Evolutionary conservation across 2,797 vertebrate genomes (phyloP), one percentile per base, ranked within the genome.

Genomic region (Crenuchus spilurus): DNA sequence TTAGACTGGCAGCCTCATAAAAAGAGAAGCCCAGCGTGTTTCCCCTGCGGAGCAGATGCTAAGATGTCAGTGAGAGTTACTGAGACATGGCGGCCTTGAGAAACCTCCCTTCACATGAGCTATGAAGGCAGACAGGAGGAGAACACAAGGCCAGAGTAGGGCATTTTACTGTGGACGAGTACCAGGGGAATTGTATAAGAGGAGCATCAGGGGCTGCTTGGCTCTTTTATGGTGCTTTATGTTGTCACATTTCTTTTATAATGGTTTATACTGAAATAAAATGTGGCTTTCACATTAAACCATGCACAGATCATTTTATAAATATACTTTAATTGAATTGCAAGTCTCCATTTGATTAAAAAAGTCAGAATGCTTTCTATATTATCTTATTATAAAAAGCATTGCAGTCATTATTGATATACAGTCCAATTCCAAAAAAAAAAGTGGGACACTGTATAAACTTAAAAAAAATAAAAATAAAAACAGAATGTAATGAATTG

Each of bases 1-100:
- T 75, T 65, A 61, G 75, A 75, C 63, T 80, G 75, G 72, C 75
- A 80, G 72, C 5, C 57, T 58, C 14, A 41, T 67, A 76, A 61
- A 79, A 70, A 61, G 60, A 62, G 71, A 71, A 63, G 51, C 74
- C 63, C 58, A 64, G 44, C 66, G 41, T 39, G 28, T 72, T 80
- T 64, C 76, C 46, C 68, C 74, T 62, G 69, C 51, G 52, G 77
- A 75, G 52, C 58, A 37, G 70, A 61, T 72, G 51, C 72, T 66
- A 75, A 73, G 77, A 79, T 70, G 79, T 77, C 82, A 70, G 68
- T 52, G 48, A 77, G 64, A 75, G 74, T 74, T 83, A 71, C 76
- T 69, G 73, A 78, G 69, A 77, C 62, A 73, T 74, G 57, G 55
- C 70, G 54, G 75, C 78, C 61, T 72, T 75, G 70, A 75, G 78